Conservation (phyloP, 2,113 vertebrate species). For the Butastur rufipennis region DNA sequence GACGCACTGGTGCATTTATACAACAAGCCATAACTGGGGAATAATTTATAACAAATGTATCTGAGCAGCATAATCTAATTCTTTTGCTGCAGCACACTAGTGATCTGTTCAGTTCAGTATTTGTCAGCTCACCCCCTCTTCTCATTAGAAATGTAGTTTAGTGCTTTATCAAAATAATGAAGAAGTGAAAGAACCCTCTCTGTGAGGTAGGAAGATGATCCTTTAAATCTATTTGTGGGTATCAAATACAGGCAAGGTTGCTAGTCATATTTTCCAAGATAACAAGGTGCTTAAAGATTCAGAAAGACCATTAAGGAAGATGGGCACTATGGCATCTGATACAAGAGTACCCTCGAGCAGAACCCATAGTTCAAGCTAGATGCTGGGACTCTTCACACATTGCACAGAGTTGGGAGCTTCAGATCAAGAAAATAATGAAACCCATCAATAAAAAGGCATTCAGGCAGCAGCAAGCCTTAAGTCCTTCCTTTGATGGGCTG, state of each 20-base stretch:
- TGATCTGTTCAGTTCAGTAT: background rate
- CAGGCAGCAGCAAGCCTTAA: background rate
- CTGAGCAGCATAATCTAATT: background rate
- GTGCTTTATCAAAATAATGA: background rate
- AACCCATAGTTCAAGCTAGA: background rate
- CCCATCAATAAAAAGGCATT: background rate
- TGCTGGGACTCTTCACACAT: background rate
- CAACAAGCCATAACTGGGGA: background rate
- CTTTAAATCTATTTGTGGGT: background rate
- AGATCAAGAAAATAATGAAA: background rate
- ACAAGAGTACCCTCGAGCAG: background rate
- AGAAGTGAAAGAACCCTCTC: background rate
- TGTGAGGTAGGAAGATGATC: background rate
- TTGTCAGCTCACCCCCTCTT: background rate
- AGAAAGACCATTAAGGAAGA: background rate
- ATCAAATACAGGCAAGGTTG: background rate
- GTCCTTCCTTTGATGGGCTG: background rate
- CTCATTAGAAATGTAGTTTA: background rate
- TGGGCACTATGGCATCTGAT: background rate
- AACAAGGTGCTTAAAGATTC: background rate
- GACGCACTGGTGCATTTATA: background rate
- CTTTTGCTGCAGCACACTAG: background rate
- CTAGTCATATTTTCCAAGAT: background rate
- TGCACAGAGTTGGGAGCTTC: background rate
- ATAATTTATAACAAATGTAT: background rate